A percentile compares a stretch with the other conserved stretches of the same genome.
Evolutionary conservation across 2,113 vertebrate genomes (phyloP).

Genomic region (Sphaerodactylus townsendi): DNA sequence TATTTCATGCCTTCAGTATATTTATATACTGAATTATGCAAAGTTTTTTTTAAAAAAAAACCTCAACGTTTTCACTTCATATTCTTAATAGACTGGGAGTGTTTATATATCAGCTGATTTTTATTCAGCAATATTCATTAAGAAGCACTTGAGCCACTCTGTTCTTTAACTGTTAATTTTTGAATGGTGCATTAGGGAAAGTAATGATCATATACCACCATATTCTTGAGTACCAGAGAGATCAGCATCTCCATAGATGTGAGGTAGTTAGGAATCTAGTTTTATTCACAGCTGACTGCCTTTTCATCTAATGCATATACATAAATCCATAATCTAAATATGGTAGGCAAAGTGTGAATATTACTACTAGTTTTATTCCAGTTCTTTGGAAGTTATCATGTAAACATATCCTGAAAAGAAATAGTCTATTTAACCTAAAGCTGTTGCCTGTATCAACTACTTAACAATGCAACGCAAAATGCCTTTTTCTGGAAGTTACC

Average conservation of each 20-base stretch:
- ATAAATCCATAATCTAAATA: background rate
- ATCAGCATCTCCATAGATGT: background rate
- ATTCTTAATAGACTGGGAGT: background rate
- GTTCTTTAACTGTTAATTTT: background rate
- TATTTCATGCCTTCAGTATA: conserved; percentile 12
- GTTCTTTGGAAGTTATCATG: background rate
- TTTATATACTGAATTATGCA: conserved; percentile 33
- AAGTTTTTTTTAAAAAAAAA: conserved; percentile 39
- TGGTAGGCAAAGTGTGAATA: background rate
- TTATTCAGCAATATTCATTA: background rate
- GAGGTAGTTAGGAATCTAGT: background rate
- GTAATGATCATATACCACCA: background rate
- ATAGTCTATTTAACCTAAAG: background rate
- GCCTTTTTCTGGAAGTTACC: background rate
- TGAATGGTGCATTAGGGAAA: background rate
- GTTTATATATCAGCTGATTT: background rate
- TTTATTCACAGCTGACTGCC: background rate
- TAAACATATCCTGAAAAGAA: background rate
- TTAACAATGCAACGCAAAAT: background rate
- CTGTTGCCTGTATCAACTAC: background rate
- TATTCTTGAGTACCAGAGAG: accelerated
- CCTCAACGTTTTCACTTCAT: background rate
- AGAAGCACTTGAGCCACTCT: background rate
- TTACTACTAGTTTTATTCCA: background rate
- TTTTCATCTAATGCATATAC: too few species aligned